Base-by-base conservation (phyloP, 2,797 vertebrate genomes). In the Hippopotamyrus pictus region DNA sequence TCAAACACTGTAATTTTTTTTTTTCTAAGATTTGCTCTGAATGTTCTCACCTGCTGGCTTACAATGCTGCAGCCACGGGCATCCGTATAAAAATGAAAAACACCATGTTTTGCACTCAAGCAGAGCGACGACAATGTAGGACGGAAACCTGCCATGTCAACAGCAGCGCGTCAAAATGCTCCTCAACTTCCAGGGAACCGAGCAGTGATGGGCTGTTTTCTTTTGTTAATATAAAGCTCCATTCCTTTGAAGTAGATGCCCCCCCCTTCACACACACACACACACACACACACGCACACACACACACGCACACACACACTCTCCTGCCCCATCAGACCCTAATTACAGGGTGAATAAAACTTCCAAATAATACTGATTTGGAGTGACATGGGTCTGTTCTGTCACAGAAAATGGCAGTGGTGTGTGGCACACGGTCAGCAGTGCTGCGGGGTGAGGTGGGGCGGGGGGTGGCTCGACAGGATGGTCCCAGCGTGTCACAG, bases 401-500 rank as follows among this genome's bases (percentile, higher is more conserved):
- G 59, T 87, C 89, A 90, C 89, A 91, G 93, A 89, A 92, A 90
- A 37, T 90, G 92, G 93, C n/a, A 11, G 88, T 29, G 51, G 85
- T 11, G 33, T 37, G 50, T 29, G 17, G 17, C 29, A 37, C 22
- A 50, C 11, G 25, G 46, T 29, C 9, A 33, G 9, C 84, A 29
- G n/a, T 1, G 7, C 87, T 88, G 90, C 88, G 91, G 11, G 33
- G 5, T 37, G 90, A 8, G 65, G 90, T 83, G 90, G 89, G 92
- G 69, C 14, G 90, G 84, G 90, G 92, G 69, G 89, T 73, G 89
- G 90, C 88, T 88, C 5, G 37, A 86, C 46, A 88, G 89, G 92
- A 89, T 86, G 92, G 92, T 93, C 91, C 94, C 92, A 93, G 93
- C 94, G 93, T 92, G 90, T 96, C 94, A 95, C 96, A 93, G 96